Conservation (phyloP, 2,113 vertebrate genomes). For the Dasyprocta punctata region DNA sequence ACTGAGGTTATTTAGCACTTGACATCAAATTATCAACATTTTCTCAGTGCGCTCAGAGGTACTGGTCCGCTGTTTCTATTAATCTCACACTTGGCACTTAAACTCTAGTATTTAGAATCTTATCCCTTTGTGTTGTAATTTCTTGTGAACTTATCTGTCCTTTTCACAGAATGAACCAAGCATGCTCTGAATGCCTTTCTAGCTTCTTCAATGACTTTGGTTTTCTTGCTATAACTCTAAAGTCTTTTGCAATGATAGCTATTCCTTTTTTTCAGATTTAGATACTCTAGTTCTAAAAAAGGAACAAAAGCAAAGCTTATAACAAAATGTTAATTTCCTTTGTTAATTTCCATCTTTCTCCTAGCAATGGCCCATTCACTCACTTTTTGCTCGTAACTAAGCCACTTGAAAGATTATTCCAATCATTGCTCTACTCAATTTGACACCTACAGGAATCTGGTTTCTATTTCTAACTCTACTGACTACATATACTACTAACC, state of each 20-base stretch:
- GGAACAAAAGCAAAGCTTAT: not conserved
- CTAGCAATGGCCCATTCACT: not conserved
- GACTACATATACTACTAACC: not conserved
- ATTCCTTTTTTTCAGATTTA: conserved; percentile 29
- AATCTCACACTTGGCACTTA: not conserved
- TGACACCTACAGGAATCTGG: not conserved
- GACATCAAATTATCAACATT: not conserved
- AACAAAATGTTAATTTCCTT: conserved; percentile 31
- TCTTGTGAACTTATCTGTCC: not conserved
- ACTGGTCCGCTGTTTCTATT: not conserved
- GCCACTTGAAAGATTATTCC: not conserved
- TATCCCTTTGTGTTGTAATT: not conserved
- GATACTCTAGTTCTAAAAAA: not conserved
- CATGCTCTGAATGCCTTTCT: not conserved
- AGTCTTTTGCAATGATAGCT: not conserved
- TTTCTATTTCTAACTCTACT: not conserved
- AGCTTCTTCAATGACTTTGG: not conserved
- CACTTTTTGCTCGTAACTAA: conserved; percentile 2
- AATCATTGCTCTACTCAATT: not conserved
- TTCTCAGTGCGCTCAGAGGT: not conserved
- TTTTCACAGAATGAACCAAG: not conserved
- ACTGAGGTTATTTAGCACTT: not conserved
- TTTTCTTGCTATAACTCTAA: not conserved
- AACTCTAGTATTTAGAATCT: not conserved
- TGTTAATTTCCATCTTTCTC: not conserved